phyloP scores from a whole-genome alignment of 2,113 vertebrate species.

The Podocnemis expansa region DNA sequence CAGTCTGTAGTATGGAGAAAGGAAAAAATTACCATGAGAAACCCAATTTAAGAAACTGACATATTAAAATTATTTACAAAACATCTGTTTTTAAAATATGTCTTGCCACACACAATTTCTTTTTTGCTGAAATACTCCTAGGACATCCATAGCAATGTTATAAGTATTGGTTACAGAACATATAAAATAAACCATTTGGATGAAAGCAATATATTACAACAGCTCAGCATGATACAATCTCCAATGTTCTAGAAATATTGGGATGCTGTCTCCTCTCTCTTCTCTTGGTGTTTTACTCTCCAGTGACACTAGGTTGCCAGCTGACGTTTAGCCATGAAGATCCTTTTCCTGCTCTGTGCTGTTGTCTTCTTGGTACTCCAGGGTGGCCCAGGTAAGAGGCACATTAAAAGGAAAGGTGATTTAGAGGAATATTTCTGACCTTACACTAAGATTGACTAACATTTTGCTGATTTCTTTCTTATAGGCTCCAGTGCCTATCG shows the following conservation, averaged over 20 bases:
- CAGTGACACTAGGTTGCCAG: neutral
- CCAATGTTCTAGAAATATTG: neutral
- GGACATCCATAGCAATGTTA: too few species aligned
- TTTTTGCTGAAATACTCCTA: too few species aligned
- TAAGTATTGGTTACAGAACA: too few species aligned
- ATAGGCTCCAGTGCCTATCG: too few species aligned
- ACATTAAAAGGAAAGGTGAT: neutral
- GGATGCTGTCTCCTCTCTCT: neutral
- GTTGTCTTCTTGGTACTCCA: neutral
- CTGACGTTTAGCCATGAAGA: neutral
- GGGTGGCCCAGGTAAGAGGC: neutral
- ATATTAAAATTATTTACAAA: neutral
- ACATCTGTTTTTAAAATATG: neutral
- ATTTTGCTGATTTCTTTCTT: too few species aligned
- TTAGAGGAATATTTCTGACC: neutral
- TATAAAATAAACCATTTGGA: neutral
- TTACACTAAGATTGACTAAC: neutral
- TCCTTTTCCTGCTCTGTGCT: neutral
- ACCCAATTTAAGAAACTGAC: neutral
- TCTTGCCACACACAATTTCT: too few species aligned
- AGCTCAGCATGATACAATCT: neutral
- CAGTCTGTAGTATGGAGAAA: neutral
- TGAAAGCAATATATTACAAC: neutral
- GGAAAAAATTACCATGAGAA: neutral
- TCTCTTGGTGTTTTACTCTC: neutral